Conservation (phyloP, 2,113 vertebrate species). For the Zingel zingel region DNA sequence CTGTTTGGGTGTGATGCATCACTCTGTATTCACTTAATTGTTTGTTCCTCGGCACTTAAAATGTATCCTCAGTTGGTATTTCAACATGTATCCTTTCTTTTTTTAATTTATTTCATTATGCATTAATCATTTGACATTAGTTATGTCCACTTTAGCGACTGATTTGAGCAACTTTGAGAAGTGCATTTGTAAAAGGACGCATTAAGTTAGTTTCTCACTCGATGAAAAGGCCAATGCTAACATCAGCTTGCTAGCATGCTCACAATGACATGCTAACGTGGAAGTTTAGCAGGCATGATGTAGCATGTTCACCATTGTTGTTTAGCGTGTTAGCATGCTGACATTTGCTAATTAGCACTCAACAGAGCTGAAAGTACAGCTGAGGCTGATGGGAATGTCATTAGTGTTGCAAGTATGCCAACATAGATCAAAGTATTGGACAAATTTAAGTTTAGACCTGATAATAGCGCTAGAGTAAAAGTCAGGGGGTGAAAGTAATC, state of each 20-base stretch:
- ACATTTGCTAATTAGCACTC: background rate
- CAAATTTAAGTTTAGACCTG: background rate
- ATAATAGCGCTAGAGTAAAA: background rate
- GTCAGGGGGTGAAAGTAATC: background rate
- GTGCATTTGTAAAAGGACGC: background rate
- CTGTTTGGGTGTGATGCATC: background rate
- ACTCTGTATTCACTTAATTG: background rate
- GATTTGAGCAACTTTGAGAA: background rate
- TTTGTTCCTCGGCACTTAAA: background rate
- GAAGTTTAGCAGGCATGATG: too few relatives aligned
- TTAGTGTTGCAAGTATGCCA: background rate
- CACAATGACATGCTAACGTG: background rate
- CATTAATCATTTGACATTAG: background rate
- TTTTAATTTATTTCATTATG: background rate
- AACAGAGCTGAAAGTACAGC: background rate
- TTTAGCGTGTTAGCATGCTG: background rate
- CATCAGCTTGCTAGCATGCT: background rate
- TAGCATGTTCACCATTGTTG: background rate
- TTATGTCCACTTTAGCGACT: background rate
- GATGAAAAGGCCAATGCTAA: background rate
- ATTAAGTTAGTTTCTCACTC: background rate
- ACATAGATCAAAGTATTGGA: background rate
- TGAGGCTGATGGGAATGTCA: background rate
- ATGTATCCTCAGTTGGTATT: background rate
- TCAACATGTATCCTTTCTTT: background rate